Conservation (phyloP, 92 coral and sea anemone genomes). For the Meandrina meandrites region DNA sequence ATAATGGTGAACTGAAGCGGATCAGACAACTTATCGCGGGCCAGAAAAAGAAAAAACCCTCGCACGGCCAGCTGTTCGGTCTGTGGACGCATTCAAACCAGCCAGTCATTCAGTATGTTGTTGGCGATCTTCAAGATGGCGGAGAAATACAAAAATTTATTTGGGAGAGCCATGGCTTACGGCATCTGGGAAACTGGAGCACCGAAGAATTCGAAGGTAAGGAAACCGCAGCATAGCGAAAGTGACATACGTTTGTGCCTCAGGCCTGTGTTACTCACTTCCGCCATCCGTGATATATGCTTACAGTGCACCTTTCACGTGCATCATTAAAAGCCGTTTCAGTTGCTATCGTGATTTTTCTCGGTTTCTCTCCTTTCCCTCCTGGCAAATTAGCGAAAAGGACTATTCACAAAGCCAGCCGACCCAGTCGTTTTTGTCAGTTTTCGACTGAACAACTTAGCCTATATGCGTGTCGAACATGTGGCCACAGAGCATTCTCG, state of each 20-base stretch:
- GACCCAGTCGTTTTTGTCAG: too few relatives aligned
- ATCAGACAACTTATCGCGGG: conserved; percentile 18
- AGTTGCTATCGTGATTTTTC: neutral
- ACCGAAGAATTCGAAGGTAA: conserved; percentile 4
- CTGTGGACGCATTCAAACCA: conserved; percentile 68
- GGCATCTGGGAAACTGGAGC: conserved; percentile 61
- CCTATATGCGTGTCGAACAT: too few relatives aligned
- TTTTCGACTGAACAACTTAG: too few relatives aligned
- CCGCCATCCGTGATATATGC: neutral
- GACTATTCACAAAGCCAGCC: too few relatives aligned
- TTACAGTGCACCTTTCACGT: neutral
- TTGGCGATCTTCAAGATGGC: conserved; percentile 2
- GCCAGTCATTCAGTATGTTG: conserved; percentile 63
- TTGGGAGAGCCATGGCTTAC: conserved; percentile 40
- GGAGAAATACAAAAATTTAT: neutral
- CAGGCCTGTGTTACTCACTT: neutral
- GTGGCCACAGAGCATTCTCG: too few relatives aligned
- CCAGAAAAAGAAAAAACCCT: neutral
- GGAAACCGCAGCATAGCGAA: neutral
- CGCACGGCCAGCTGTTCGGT: conserved; percentile 54
- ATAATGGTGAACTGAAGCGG: conserved; percentile 62
- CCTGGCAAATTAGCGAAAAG: neutral
- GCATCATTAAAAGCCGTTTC: neutral
- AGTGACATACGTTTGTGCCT: neutral
- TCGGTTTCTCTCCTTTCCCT: neutral